Evolutionary conservation across 2,888 invertebrate genomes (phyloP).

Genomic region (Tetropium fuscum): DNA sequence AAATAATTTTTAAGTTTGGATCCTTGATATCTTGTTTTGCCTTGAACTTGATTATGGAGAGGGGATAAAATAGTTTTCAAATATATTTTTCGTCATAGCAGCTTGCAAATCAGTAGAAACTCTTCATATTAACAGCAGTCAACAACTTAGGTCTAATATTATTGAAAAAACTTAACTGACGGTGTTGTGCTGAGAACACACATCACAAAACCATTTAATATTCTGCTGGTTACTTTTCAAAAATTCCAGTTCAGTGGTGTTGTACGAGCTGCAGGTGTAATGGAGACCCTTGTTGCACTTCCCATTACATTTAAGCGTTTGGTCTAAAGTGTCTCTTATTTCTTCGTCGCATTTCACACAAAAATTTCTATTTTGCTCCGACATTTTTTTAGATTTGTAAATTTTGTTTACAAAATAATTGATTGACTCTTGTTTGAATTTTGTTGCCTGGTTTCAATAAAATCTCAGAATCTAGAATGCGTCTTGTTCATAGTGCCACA

Average conservation of each 20-base stretch:
- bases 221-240: slow-evolving; percentile 48
- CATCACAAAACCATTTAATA: slow-evolving; percentile 52
- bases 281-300: slow-evolving; percentile 49
- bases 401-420: slow-evolving; percentile 28
- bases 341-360: slow-evolving; percentile 52
- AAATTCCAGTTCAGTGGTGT: slow-evolving; percentile 48
- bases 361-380: slow-evolving; percentile 49
- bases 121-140: slow-evolving; percentile 13
- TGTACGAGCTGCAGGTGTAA: slow-evolving; percentile 50
- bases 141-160: slow-evolving; percentile 7
- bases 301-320: slow-evolving; percentile 49
- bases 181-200: slow-evolving; percentile 37
- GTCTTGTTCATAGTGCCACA: no score
- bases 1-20: background rate
- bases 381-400: slow-evolving; percentile 41
- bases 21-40: slow-evolving; percentile 2
- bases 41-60: slow-evolving; percentile 1
- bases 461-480: no score
- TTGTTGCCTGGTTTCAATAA: no score
- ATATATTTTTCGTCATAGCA: background rate
- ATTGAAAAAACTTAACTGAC: background rate
- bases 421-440: no score
- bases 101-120: slow-evolving; percentile 12
- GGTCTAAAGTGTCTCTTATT: slow-evolving; percentile 37
- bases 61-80: background rate